Base-by-base conservation (phyloP, 2,797 vertebrate genomes). In the Ceyx erithaca region DNA sequence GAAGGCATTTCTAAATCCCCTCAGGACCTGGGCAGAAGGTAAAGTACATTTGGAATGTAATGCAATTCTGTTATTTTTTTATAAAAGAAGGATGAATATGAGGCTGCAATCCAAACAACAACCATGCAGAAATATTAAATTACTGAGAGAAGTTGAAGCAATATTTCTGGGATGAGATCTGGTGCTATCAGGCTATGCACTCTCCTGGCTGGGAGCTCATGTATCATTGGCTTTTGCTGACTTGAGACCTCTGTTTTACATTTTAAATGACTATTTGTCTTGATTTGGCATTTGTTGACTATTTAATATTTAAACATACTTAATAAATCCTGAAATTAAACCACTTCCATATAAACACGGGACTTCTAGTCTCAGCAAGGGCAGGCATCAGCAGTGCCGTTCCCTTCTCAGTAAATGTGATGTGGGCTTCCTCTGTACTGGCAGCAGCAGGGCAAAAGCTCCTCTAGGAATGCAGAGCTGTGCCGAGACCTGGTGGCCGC, bases 101-200 rank as follows among this genome's bases (percentile, higher is more conserved):
- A 49, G 45, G 30, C 73, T 95, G 76, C 62, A 92, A 64, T 94
- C 73, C 78, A 93, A 96, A 90, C 52, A 85, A 96, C 96, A 91
- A 49, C 46, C 49, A 76, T 87, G 82, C 95, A 96, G 92, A 96
- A 91, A 85, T 92, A 46, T 54, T 75, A 40, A 96, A 92, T 35
- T 90, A 54, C 57, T 4, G 92, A 64, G 58, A 92, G 71, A 95
- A 94, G 72, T 87, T 95, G 93, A 93, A 97, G 86, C 68, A 80
- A 28, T 37, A n/a, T 83, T 80, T 87, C 66, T 57, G 91, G 80
- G 78, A 40, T 45, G 57, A 80, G 69, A 68, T 78, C 64, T 94
- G 70, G 19, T 76, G 43, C 80, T 80, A 10, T 92, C 33, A 18
- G 41, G 46, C 68, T 57, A 52, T 75, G 82, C 35, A 25, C 13